Conservation (phyloP, 2,888 invertebrate species). For the Argyresthia albistria region DNA sequence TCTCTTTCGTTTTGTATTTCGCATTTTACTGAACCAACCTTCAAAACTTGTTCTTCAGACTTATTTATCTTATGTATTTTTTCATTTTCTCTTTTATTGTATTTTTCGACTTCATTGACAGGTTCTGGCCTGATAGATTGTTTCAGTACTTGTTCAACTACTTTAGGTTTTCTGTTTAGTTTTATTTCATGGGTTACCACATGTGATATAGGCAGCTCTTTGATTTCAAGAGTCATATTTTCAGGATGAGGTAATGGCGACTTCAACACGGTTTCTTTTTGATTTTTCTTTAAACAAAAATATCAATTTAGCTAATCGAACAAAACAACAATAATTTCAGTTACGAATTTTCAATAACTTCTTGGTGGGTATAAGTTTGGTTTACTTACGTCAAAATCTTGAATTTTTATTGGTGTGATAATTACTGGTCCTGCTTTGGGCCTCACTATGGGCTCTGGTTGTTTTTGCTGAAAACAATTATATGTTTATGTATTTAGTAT, state of each 20-base stretch:
- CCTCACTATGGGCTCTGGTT: not conserved
- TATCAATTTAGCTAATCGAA: not conserved
- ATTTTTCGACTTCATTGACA: not conserved
- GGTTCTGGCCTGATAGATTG: not conserved
- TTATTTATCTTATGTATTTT: slow-evolving; percentile 6
- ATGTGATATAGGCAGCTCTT: not conserved
- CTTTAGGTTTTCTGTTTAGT: slow-evolving; percentile 22
- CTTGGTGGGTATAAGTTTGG: not conserved
- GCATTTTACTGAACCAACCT: not conserved
- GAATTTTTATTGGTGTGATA: too few relatives aligned
- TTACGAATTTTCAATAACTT: too few relatives aligned
- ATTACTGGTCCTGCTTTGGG: not conserved
- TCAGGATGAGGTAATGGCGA: slow-evolving; percentile 7
- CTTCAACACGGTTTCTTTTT: slow-evolving; percentile 10
- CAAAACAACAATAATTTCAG: not conserved
- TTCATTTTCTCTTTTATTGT: not conserved
- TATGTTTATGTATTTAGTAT: not conserved
- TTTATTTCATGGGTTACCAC: not conserved
- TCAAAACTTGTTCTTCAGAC: not conserved
- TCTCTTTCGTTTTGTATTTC: not conserved
- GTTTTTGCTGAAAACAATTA: not conserved
- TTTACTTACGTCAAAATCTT: not conserved
- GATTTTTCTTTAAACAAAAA: slow-evolving; percentile 19
- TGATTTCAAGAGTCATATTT: not conserved
- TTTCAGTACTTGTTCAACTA: slow-evolving; percentile 21